Percentiles rank a stretch among this genome's conserved stretches.
phyloP scores from a whole-genome alignment of 2,113 vertebrate genomes.

The Scartelaos histophorus region DNA sequence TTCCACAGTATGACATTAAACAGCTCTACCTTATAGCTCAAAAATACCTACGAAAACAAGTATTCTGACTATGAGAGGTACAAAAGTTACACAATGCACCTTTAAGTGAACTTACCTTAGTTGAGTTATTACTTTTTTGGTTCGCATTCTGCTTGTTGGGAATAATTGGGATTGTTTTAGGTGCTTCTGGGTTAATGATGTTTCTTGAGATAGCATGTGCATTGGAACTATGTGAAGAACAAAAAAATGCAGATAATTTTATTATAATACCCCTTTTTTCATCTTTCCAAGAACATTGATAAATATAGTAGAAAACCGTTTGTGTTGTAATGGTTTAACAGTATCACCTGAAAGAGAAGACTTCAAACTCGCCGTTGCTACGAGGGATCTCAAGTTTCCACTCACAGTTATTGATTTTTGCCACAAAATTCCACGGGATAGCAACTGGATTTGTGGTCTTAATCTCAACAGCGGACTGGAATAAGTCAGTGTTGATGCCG shows the following conservation, averaged over 20 bases:
- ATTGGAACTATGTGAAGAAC: conserved; percentile 61
- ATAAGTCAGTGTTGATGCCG: conserved; percentile 77
- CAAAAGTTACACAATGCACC: no score
- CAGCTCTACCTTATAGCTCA: no score
- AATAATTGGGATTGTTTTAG: conserved; percentile 72
- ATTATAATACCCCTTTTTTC: background rate
- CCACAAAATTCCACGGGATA: conserved; percentile 70
- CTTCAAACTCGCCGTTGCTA: conserved; percentile 50
- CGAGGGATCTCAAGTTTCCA: conserved; percentile 60
- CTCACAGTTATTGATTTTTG: conserved; percentile 59
- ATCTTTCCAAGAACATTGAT: background rate
- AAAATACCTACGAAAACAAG: no score
- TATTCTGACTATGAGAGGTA: no score
- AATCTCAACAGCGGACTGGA: conserved; percentile 72
- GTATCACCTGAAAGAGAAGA: conserved; percentile 65
- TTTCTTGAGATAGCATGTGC: conserved; percentile 74
- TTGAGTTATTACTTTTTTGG: background rate
- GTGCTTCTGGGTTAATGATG: conserved; percentile 51
- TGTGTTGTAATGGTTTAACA: background rate
- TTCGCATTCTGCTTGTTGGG: conserved; percentile 13
- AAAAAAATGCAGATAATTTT: background rate
- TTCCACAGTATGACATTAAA: no score
- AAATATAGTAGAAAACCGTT: background rate
- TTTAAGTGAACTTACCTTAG: background rate
- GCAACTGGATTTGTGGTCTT: conserved; percentile 46